phyloP scores from a whole-genome alignment of 2,797 vertebrate genomes.

The Malacoraja senta region DNA sequence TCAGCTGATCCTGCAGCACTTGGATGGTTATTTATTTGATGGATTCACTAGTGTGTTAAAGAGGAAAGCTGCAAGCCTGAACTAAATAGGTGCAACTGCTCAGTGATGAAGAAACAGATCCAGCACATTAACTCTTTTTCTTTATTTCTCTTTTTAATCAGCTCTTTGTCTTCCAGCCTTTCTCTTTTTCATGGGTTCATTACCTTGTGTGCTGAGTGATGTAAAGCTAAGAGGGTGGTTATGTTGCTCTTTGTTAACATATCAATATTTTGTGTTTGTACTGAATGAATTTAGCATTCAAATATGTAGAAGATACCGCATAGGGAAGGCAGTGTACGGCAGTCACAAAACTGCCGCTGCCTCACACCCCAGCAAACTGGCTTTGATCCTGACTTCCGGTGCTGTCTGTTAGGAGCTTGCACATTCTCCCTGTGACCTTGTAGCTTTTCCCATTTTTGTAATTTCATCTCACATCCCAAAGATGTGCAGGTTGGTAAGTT shows the following conservation, averaged over 20 bases:
- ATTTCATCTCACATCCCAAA: no score
- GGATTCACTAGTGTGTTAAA: conserved; percentile 24
- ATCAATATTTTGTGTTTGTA: neutral
- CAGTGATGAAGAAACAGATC: neutral
- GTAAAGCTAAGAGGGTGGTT: neutral
- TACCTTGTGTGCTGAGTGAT: neutral
- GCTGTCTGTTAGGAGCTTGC: no score
- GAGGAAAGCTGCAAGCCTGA: neutral
- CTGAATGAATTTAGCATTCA: neutral
- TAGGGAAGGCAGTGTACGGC: no score
- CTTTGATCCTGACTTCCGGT: no score
- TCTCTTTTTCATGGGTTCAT: neutral
- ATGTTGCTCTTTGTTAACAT: neutral
- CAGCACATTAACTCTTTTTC: neutral
- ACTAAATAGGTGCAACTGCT: neutral
- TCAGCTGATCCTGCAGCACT: neutral
- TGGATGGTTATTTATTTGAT: neutral
- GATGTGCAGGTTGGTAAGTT: no score
- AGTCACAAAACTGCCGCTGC: no score
- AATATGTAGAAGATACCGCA: no score
- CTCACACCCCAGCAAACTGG: no score
- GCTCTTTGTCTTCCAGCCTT: neutral
- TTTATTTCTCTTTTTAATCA: neutral
- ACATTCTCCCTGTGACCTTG: no score
- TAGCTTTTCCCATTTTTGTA: no score